phyloP scores from a whole-genome alignment of 2,797 vertebrate genomes.

The Lagocephalus sceleratus region DNA sequence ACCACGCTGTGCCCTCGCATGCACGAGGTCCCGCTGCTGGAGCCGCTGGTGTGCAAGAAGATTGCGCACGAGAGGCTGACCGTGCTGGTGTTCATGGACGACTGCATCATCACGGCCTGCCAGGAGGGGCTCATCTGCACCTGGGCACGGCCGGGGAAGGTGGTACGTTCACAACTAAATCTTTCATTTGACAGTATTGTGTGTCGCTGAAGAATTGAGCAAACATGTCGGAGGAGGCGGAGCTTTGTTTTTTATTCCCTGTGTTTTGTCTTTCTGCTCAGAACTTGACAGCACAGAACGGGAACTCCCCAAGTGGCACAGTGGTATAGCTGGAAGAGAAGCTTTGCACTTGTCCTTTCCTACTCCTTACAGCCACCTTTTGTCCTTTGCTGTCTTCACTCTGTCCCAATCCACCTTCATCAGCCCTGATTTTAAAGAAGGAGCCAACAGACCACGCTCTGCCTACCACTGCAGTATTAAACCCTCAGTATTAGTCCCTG shows the following conservation, averaged over 20 bases:
- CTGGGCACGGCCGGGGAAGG: constrained; percentile 88
- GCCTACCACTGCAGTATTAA: constrained; percentile 51
- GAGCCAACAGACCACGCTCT: constrained; percentile 25
- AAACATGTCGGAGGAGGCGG: too few relatives aligned
- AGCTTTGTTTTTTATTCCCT: neutral
- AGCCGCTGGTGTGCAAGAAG: constrained; percentile 93
- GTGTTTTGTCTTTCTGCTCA: constrained; percentile 43
- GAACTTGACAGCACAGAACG: constrained; percentile 83
- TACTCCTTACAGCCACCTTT: constrained; percentile 6
- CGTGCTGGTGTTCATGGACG: constrained; percentile 90
- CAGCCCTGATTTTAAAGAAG: constrained; percentile 2
- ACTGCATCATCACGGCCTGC: constrained; percentile 92
- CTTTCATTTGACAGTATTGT: too few relatives aligned
- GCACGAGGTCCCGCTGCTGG: constrained; percentile 88
- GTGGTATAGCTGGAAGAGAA: constrained; percentile 81
- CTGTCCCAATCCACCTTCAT: constrained; percentile 2
- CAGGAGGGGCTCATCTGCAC: constrained; percentile 92
- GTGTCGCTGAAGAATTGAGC: too few relatives aligned
- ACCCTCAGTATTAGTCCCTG: constrained; percentile 27
- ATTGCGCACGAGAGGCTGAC: constrained; percentile 90
- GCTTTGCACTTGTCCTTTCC: constrained; percentile 46
- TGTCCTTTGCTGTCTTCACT: neutral
- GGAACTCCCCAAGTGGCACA: constrained; percentile 87
- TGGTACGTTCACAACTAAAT: constrained; percentile 67
- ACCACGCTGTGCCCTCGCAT: constrained; percentile 88